phyloP scores from a whole-genome alignment of 1,140 invertebrate genomes.

The Cydia pomonella region DNA sequence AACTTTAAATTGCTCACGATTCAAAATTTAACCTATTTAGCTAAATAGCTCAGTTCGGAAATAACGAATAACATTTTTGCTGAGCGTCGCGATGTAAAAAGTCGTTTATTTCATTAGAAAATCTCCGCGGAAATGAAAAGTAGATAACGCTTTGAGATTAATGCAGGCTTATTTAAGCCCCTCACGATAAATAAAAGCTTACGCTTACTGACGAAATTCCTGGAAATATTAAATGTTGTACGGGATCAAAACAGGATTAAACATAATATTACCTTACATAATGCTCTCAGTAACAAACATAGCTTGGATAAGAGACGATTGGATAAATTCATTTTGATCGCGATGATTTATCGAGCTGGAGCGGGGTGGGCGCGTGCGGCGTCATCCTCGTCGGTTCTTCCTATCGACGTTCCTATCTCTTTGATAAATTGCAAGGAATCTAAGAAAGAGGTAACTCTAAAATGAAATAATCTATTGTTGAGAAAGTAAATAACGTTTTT shows the following conservation, averaged over 20 bases:
- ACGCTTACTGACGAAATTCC: conserved; percentile 18
- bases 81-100: background rate
- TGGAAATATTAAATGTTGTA: conserved; percentile 21
- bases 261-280: conserved; percentile 15
- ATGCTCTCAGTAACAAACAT: conserved; percentile 38
- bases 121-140: conserved; percentile 30
- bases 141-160: conserved; percentile 31
- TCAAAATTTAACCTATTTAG: background rate
- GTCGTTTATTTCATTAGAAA: conserved; percentile 21
- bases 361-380: conserved; percentile 48
- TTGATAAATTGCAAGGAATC: conserved; percentile 60
- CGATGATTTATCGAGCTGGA: conserved; percentile 62
- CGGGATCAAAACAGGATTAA: conserved; percentile 26
- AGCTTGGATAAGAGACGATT: conserved; percentile 47
- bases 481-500: background rate
- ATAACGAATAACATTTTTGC: conserved; percentile 1
- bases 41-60: background rate
- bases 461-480: conserved; percentile 40
- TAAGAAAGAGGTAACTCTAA: conserved; percentile 48
- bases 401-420: conserved; percentile 53
- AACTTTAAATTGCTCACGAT: too few relatives aligned
- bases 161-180: conserved; percentile 29
- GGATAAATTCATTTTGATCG: conserved; percentile 61
- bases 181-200: conserved; percentile 32
- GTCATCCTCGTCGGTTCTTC: conserved; percentile 55